Percentiles rank a stretch among this genome's conserved stretches.
These are phyloP conservation scores for Pelodiscus sinensis DNA, from an alignment of 2,113 vertebrate genomes.

Conservation along the genomic window DNA sequence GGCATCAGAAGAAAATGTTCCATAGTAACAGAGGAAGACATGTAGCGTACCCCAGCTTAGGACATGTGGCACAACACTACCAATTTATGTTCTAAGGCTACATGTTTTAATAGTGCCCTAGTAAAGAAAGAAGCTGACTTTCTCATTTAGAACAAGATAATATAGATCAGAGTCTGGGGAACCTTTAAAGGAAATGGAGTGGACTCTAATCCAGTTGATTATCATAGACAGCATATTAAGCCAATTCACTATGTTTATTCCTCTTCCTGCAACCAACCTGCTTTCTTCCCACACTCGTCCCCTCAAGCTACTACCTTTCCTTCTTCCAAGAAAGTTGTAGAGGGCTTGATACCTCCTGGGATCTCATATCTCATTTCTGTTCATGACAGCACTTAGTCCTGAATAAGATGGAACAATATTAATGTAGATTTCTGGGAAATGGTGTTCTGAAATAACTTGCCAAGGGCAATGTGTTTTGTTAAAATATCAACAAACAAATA, in stretches of 20 bases:
- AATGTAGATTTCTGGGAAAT: slow-evolving; percentile 42
- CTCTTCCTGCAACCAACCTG: not conserved
- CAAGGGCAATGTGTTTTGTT: slow-evolving; percentile 38
- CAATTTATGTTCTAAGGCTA: not conserved
- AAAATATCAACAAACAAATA: slow-evolving; percentile 35
- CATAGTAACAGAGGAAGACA: not conserved
- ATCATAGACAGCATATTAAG: slow-evolving; percentile 40
- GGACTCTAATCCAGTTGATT: slow-evolving; percentile 61
- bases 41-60: rapidly evolving
- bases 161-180: slow-evolving; percentile 35
- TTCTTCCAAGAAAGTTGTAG: not conserved
- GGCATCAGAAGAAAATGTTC: not conserved
- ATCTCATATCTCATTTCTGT: not conserved
- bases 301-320: not conserved
- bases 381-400: not conserved
- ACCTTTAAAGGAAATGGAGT: slow-evolving; percentile 36
- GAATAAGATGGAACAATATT: slow-evolving; percentile 40
- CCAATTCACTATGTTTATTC: slow-evolving; percentile 45
- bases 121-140: not conserved
- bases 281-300: slow-evolving; percentile 24
- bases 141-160: not conserved
- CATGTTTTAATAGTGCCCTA: not conserved
- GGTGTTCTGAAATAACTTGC: slow-evolving; percentile 44
- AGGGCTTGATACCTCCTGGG: not conserved
- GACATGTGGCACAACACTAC: not conserved